Base-by-base conservation (phyloP, 1,140 invertebrate genomes). In the Pseudobourletiella spinata region DNA sequence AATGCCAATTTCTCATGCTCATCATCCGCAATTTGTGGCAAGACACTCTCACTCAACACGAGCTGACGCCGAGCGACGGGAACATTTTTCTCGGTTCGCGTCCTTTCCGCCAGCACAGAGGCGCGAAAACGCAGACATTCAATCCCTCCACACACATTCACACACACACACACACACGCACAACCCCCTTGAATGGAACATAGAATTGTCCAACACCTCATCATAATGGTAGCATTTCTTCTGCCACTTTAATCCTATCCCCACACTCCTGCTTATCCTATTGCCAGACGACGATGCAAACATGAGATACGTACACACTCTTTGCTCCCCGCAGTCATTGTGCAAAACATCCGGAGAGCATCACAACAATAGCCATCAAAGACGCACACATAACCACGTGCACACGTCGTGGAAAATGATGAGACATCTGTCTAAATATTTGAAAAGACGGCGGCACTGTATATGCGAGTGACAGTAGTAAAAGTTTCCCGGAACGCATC, bases 1-100 rank as follows among this genome's bases (percentile, higher is more conserved):
- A 61, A 61, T 61, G 59, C 59, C 59, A 61, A 61, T 61, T 61
- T 61, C 39, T 61, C 46, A 51, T 51, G 4, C 44, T 48, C 44
- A 52, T 52, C 51, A n/a, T 56, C n/a, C 25, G 51, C 35, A 55
- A 61, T 61, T 61, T 61, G 59, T 39, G 59, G 59, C 44, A 25
- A 43, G 28, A 50, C 39, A 8, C 46, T 59, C 26, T 50, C 57
- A 48, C 32, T 39, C 32, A 39, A 39, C 32, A 39, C 8, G n/a
- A 8, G n/a, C 8, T 39, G 32, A 39, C 32, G 32, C n/a, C n/a
- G 32, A 39, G 32, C 8, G n/a, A 39, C 32, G 18, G 20, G 18
- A 18, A 48, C 6, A 48, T 48, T 48, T 48, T 48, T 48, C 44
- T 48, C 18, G 44, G 44, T 48, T n/a, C n/a, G n/a, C 44, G 11